Percentiles rank a stretch among this genome's conserved stretches.
These are phyloP conservation scores for Elmis aenea DNA, from an alignment of 2,888 invertebrate species.

Conservation along the genomic window DNA sequence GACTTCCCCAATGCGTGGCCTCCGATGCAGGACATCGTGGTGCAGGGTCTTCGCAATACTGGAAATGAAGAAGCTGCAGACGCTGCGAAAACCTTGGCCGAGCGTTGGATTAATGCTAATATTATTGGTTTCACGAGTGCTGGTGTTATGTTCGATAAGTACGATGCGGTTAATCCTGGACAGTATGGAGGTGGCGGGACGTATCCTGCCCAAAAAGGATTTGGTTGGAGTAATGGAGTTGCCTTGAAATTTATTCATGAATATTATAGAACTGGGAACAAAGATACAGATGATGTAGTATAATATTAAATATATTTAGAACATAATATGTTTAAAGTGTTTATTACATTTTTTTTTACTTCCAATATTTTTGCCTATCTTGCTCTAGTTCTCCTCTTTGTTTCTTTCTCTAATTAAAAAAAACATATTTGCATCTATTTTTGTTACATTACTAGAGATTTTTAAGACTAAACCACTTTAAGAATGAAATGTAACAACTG, in stretches of 20 bases:
- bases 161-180: constrained; percentile 61
- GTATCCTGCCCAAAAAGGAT: constrained; percentile 37
- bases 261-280: constrained; percentile 7
- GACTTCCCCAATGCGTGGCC: constrained; percentile 85
- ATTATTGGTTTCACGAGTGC: constrained; percentile 56
- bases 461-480: too few species aligned
- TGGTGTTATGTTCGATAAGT: constrained; percentile 68
- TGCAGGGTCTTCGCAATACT: constrained; percentile 61
- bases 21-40: constrained; percentile 69
- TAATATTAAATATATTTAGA: too few species aligned
- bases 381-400: too few species aligned
- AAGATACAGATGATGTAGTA: too few species aligned
- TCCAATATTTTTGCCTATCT: too few species aligned
- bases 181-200: constrained; percentile 73
- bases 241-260: constrained; percentile 13
- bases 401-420: too few species aligned
- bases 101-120: constrained; percentile 65
- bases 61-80: constrained; percentile 51
- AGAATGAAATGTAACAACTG: too few species aligned
- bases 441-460: too few species aligned
- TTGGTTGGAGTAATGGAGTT: constrained; percentile 15
- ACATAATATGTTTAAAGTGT: too few species aligned
- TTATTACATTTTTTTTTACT: too few species aligned
- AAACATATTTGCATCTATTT: too few species aligned
- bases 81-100: constrained; percentile 60